phyloP scores from a whole-genome alignment of 2,888 invertebrate species.

The Diabrotica balteata region DNA sequence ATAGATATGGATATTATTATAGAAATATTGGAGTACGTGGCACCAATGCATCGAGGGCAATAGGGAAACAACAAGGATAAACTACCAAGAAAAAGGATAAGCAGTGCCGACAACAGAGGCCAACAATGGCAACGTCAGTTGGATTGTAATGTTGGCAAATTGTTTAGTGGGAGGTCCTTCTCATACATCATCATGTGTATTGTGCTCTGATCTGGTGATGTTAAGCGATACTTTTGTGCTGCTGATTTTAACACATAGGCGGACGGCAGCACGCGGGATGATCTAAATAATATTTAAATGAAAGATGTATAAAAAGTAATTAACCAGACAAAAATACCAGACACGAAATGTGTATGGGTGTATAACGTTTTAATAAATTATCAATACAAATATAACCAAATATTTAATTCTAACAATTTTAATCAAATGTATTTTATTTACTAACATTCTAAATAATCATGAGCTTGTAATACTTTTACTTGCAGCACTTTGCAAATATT shows the following conservation, averaged over 20 bases:
- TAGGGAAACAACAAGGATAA: slow-evolving; percentile 14
- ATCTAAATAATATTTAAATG: no score
- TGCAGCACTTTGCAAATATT: no score
- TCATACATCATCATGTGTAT: slow-evolving; percentile 57
- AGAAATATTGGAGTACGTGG: slow-evolving; percentile 3
- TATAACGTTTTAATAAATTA: no score
- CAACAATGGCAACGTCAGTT: slow-evolving; percentile 57
- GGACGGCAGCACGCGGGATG: neutral
- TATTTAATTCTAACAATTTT: no score
- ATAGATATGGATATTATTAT: no score
- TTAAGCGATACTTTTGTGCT: slow-evolving; percentile 44
- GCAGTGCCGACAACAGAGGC: slow-evolving; percentile 14
- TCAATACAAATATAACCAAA: no score
- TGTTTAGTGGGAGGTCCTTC: slow-evolving; percentile 60
- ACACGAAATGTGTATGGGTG: no score
- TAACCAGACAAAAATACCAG: no score
- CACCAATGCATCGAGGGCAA: neutral
- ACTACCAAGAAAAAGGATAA: slow-evolving; percentile 14
- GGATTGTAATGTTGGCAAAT: slow-evolving; percentile 61
- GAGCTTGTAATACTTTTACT: no score
- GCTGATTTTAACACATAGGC: slow-evolving; percentile 22
- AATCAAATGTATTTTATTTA: no score
- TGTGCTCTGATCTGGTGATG: slow-evolving; percentile 56
- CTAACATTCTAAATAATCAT: no score
- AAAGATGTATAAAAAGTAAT: neutral